These are phyloP conservation scores for Philypnodon macrostomus DNA, from an alignment of 2,797 vertebrate species.

Conservation along the genomic window DNA sequence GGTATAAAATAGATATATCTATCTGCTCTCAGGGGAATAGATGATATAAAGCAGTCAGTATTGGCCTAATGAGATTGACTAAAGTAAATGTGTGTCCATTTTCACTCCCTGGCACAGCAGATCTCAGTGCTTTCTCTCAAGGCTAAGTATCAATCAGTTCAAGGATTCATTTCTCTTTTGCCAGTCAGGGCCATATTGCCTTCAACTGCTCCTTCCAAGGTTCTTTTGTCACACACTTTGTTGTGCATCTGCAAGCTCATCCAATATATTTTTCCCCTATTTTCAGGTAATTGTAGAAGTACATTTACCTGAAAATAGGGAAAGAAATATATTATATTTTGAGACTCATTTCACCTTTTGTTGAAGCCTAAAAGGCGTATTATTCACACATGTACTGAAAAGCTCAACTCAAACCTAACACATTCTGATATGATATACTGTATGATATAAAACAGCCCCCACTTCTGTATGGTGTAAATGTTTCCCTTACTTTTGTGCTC, in stretches of 20 bases:
- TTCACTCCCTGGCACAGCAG: conserved; percentile 9
- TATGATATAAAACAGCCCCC: no score
- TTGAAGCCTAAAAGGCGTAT: no score
- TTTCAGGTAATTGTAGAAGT: no score
- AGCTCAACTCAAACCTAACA: no score
- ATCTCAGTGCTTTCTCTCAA: conserved; percentile 25
- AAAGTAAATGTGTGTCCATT: conserved; percentile 36
- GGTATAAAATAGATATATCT: conserved; percentile 15
- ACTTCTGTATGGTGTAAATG: no score
- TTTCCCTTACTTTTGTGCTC: no score
- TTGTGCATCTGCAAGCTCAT: background rate
- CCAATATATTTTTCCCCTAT: background rate
- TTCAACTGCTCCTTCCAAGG: conserved; percentile 1
- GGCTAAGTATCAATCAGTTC: conserved; percentile 31
- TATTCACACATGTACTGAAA: no score
- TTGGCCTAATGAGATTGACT: conserved; percentile 34
- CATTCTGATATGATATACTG: no score
- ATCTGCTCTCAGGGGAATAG: conserved; percentile 31
- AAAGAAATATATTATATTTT: background rate
- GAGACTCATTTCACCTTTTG: no score
- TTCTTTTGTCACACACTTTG: conserved; percentile 10
- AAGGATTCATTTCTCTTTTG: conserved; percentile 15
- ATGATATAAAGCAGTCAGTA: conserved; percentile 26
- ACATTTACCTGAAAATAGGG: conserved; percentile 6
- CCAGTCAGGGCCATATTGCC: conserved; percentile 5